Evolutionary conservation across 2,888 invertebrate species (phyloP).

Genomic region (Nasonia oneida): DNA sequence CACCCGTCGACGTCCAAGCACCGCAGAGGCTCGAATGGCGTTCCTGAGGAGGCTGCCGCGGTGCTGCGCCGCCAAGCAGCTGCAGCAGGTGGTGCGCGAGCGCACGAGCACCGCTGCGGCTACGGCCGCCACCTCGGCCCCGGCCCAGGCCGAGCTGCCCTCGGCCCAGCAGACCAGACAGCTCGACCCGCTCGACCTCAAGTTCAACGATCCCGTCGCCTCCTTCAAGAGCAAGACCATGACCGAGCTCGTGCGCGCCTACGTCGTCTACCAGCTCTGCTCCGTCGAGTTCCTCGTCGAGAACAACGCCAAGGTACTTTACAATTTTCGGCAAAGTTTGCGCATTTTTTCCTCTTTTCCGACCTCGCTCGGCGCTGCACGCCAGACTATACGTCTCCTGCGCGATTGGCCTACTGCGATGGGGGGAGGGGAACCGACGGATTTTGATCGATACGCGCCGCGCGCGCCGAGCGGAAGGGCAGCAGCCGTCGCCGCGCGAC

Average conservation of each 20-base stretch:
- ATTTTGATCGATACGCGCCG: constrained; percentile 22
- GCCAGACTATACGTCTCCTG: background rate
- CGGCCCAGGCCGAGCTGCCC: constrained; percentile 58
- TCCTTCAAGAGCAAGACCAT: constrained; percentile 98
- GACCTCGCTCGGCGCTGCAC: no score
- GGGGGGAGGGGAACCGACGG: constrained; percentile 7
- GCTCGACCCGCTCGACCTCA: constrained; percentile 88
- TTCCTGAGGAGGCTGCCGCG: constrained; percentile 62
- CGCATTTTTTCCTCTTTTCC: background rate
- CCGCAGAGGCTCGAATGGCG: constrained; percentile 49
- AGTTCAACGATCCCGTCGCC: constrained; percentile 93
- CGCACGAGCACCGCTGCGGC: constrained; percentile 72
- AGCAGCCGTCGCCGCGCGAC: background rate
- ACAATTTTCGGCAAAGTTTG: background rate
- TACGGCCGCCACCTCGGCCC: constrained; percentile 66
- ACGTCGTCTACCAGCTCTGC: constrained; percentile 95
- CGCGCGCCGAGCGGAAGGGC: constrained; percentile 7
- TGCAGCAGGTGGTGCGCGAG: constrained; percentile 70
- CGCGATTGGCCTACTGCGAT: background rate
- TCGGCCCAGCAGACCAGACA: constrained; percentile 67
- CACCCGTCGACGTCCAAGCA: background rate
- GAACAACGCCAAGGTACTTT: constrained; percentile 92
- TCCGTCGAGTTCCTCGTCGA: constrained; percentile 93
- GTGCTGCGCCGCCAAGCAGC: constrained; percentile 36
- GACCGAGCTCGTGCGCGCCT: constrained; percentile 93